Evolutionary conservation across 2,113 vertebrate genomes (phyloP).

Genomic region (Dromaius novaehollandiae): DNA sequence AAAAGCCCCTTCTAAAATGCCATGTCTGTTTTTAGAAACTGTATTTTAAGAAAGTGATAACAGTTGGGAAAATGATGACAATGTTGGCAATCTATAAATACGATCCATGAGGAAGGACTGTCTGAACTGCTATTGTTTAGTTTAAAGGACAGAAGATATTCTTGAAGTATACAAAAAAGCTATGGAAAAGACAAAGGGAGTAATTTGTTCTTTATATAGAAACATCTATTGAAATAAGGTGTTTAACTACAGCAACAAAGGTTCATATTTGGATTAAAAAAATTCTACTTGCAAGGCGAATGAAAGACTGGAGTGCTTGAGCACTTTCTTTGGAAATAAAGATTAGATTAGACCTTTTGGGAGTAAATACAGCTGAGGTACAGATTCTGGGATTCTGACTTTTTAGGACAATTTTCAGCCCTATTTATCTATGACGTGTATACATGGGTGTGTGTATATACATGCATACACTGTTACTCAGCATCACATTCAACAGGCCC

Average conservation of each 20-base stretch:
- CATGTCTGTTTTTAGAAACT: not conserved
- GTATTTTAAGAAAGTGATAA: not conserved
- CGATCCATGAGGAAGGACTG: not conserved
- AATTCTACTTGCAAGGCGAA: not conserved
- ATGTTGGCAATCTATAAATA: not conserved
- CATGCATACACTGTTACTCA: not conserved
- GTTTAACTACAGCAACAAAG: not conserved
- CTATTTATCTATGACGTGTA: not conserved
- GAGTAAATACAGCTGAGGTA: not conserved
- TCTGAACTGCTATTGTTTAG: not conserved
- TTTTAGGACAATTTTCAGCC: not conserved
- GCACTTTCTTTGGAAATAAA: not conserved
- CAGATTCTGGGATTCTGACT: not conserved
- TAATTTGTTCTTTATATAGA: not conserved
- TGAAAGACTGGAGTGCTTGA: not conserved
- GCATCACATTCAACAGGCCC: not conserved
- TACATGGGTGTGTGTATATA: too few relatives aligned
- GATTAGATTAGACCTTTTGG: not conserved
- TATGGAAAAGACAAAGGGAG: not conserved
- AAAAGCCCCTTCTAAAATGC: not conserved
- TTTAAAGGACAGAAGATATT: not conserved
- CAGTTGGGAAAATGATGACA: not conserved
- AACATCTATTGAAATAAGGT: not conserved
- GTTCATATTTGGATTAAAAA: not conserved
- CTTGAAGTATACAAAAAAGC: not conserved